Base-by-base conservation (phyloP, 2,888 invertebrate species). In the Rutpela maculata region DNA sequence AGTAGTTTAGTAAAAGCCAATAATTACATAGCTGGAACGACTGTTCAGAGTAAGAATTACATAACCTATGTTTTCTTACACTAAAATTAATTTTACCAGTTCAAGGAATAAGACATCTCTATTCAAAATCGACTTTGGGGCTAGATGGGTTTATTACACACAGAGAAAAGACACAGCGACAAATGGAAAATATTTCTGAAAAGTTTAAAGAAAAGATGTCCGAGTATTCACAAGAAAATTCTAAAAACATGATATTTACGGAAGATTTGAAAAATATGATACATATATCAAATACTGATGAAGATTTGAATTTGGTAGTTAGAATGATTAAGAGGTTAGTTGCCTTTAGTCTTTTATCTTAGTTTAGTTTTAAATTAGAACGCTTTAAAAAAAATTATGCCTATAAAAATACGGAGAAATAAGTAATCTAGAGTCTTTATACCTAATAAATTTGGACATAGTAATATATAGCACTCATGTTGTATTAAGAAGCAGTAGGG, bases 181-280 rank as follows among this genome's bases (percentile, higher is more conserved):
- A 95, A 85, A 94, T 95, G 88, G 82, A 88, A 1, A 92, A 91
- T 85, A 92, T 93, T 81, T 86, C 91, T 38, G 93, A 94, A 0
- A 93, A 93, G 79, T 96, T 96, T 87, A 91, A 92, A 76, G 83
- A 87, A 0, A 95, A 95, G 90, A 96, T 97, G 95, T 88, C 85
- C 12, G 92, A 93, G 71, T 94, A 93, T 87, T 89, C 93, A 0
- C 83, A 89, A 3, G 90, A 92, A 17, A 89, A 92, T 0, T 88
- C 90, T 0, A 92, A 92, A 78, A 93, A 92, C 82, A 93, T 95
- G 92, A 92, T 97, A 80, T 97, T 96, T 85, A 95, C 96, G 7
- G 96, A 96, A 90, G 97, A 97, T 89, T 90, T 97, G 12, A 96
- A 96, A 88, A 95, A 95, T 87, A 95, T 96, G 93, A 87, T 95